Evolutionary conservation across 2,888 invertebrate genomes (phyloP).

Genomic region (Thereva nobilitata): DNA sequence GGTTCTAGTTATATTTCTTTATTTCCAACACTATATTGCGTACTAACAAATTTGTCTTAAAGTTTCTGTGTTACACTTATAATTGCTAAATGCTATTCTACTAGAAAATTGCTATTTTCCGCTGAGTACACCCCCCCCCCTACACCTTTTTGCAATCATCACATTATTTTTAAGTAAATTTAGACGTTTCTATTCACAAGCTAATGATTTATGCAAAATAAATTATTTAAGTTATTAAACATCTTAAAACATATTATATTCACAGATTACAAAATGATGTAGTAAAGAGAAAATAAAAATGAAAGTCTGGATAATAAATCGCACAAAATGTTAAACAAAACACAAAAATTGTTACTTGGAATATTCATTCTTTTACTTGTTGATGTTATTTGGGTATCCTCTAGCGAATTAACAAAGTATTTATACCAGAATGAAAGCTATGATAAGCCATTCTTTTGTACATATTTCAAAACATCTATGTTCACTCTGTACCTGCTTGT

Average conservation of each 20-base stretch:
- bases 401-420: slow-evolving; percentile 92
- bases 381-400: slow-evolving; percentile 94
- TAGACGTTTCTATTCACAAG: no score
- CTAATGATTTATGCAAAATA: no score
- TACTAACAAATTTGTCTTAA: no score
- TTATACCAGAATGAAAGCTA: slow-evolving; percentile 82
- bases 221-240: no score
- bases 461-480: slow-evolving; percentile 93
- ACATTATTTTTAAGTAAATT: no score
- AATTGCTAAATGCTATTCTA: no score
- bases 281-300: slow-evolving; percentile 5
- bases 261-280: slow-evolving; percentile 21
- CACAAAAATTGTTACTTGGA: slow-evolving; percentile 79
- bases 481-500: slow-evolving; percentile 90
- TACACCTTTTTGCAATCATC: no score
- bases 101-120: no score
- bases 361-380: slow-evolving; percentile 85
- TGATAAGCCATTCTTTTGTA: slow-evolving; percentile 93
- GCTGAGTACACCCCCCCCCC: no score
- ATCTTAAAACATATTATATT: not conserved
- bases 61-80: no score
- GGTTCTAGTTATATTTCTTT: no score
- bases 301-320: slow-evolving; percentile 16
- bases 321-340: slow-evolving; percentile 60
- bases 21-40: no score